Percentiles rank a stretch among this genome's conserved stretches.
Evolutionary conservation across 2,797 vertebrate species (phyloP).

Genomic region (Chrosomus eos): DNA sequence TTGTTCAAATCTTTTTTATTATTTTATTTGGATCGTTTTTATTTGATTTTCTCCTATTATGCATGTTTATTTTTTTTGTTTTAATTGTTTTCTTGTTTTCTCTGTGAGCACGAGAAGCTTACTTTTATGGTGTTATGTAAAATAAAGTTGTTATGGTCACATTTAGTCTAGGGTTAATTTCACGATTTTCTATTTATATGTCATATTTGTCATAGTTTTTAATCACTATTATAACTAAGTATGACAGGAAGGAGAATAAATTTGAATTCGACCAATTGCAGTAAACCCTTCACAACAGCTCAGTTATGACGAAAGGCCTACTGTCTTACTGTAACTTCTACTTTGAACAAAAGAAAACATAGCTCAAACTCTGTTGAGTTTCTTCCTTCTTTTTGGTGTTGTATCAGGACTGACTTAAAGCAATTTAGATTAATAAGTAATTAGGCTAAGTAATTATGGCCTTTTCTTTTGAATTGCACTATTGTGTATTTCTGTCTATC

Average conservation of each 20-base stretch:
- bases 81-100: neutral
- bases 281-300: neutral
- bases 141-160: neutral
- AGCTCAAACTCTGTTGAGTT: conserved; percentile 41
- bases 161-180: too few relatives aligned
- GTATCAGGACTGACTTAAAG: conserved; percentile 73
- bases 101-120: neutral
- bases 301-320: neutral
- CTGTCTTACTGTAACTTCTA: conserved; percentile 34
- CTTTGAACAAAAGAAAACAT: conserved; percentile 49
- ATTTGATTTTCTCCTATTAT: neutral
- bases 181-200: too few relatives aligned
- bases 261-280: neutral
- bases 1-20: neutral
- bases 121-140: neutral
- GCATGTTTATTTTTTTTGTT: neutral
- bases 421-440: conserved; percentile 71
- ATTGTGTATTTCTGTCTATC: conserved; percentile 34
- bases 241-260: neutral
- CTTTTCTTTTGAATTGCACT: conserved; percentile 67
- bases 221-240: too few relatives aligned
- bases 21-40: neutral
- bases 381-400: conserved; percentile 27
- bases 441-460: conserved; percentile 57
- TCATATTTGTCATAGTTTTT: too few relatives aligned